A percentile compares a stretch with the other conserved stretches of the same genome.
phyloP scores from a whole-genome alignment of 2,888 invertebrate genomes.

The Neocrepidodera transversa region DNA sequence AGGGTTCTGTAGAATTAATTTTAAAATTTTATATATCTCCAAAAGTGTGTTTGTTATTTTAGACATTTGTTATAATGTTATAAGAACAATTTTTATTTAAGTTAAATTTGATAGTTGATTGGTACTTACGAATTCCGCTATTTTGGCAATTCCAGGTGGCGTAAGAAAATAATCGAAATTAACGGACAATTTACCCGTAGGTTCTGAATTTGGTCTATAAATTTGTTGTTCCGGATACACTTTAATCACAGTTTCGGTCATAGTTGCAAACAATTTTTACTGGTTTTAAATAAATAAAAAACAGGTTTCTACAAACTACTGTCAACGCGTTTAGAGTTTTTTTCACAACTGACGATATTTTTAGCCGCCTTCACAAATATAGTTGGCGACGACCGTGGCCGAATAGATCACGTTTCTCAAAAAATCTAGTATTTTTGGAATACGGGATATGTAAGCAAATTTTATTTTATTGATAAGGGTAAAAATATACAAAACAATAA shows the following conservation, averaged over 20 bases:
- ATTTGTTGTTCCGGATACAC: constrained; percentile 59
- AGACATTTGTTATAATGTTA: too few species aligned
- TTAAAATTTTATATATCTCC: too few species aligned
- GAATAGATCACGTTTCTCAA: not conserved
- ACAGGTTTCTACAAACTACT: not conserved
- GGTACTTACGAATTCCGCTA: constrained; percentile 82
- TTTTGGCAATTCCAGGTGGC: constrained; percentile 81
- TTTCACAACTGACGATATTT: constrained; percentile 4
- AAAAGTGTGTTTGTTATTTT: too few species aligned
- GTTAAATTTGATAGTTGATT: too few species aligned
- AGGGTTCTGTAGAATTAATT: too few species aligned
- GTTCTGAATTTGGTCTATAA: constrained; percentile 57
- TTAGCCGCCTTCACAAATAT: constrained; percentile 5
- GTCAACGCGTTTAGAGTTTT: constrained; percentile 2
- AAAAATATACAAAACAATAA: too few species aligned
- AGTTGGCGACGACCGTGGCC: not conserved
- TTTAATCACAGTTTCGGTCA: constrained; percentile 84
- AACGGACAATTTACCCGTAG: constrained; percentile 74
- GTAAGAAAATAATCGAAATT: constrained; percentile 83
- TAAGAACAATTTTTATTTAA: too few species aligned
- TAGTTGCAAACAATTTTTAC: constrained; percentile 48
- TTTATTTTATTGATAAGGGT: too few species aligned
- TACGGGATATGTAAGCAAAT: too few species aligned
- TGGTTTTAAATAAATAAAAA: not conserved
- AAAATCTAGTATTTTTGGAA: not conserved